These are phyloP conservation scores for Gallirallus australis DNA, from an alignment of 2,797 vertebrate genomes.

Conservation along the genomic window DNA sequence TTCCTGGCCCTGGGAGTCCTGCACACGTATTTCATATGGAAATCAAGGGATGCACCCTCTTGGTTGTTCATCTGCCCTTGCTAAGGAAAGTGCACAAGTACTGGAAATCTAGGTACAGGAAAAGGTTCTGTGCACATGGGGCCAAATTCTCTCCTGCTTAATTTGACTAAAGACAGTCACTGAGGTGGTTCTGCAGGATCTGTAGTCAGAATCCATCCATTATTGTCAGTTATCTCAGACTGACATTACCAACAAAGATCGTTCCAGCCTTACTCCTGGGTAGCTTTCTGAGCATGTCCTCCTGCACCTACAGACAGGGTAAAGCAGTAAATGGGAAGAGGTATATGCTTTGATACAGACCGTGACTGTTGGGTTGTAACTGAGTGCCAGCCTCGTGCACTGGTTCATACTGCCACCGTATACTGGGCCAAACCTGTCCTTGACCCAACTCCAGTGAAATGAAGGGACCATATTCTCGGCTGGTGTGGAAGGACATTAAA, in stretches of 20 bases:
- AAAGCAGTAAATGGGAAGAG: constrained; percentile 44
- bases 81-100: constrained; percentile 26
- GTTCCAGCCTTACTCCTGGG: not conserved
- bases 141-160: not conserved
- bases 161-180: not conserved
- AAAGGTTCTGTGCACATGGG: not conserved
- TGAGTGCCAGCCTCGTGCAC: not conserved
- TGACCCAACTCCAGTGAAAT: constrained; percentile 40
- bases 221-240: not conserved
- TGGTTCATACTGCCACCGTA: not conserved
- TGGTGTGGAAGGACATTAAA: not conserved
- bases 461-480: constrained; percentile 36
- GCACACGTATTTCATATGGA: not conserved
- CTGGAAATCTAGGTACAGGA: not conserved
- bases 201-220: not conserved
- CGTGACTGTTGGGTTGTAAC: not conserved
- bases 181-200: not conserved
- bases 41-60: not conserved
- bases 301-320: constrained; percentile 42
- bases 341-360: constrained; percentile 10
- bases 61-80: constrained; percentile 22
- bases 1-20: not conserved
- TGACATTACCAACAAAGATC: not conserved
- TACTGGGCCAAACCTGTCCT: not conserved
- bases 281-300: not conserved